These are phyloP conservation scores for Heteropelma amictum DNA, from an alignment of 2,888 invertebrate species.

Conservation along the genomic window DNA sequence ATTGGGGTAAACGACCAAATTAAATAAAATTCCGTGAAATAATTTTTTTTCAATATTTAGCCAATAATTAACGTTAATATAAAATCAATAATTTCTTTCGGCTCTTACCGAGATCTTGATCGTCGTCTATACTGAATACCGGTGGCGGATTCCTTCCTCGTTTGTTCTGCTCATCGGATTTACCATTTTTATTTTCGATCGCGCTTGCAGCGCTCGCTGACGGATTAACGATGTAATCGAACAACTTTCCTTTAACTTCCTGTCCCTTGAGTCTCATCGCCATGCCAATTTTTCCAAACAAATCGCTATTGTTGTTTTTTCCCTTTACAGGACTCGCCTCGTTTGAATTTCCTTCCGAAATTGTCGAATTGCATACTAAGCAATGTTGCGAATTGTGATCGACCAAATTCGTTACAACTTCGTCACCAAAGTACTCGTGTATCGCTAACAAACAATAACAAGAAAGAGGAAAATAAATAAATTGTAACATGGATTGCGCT, in stretches of 20 bases:
- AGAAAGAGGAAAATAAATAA: not conserved
- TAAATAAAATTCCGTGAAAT: no score
- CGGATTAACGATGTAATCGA: constrained; percentile 96
- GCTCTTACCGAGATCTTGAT: constrained; percentile 81
- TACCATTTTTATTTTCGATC: constrained; percentile 91
- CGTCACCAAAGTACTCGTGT: constrained; percentile 90
- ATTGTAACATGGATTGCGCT: not conserved
- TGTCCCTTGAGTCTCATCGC: constrained; percentile 95
- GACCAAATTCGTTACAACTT: constrained; percentile 88
- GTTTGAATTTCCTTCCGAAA: constrained; percentile 75
- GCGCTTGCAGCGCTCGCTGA: constrained; percentile 79
- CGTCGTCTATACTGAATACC: constrained; percentile 96
- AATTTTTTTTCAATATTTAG: no score
- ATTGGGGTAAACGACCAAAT: no score
- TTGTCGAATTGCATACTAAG: constrained; percentile 86
- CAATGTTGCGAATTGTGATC: constrained; percentile 91
- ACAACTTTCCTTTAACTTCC: constrained; percentile 93
- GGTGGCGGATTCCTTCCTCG: constrained; percentile 93
- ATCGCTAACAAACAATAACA: constrained; percentile 79
- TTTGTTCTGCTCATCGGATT: constrained; percentile 84
- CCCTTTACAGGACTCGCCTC: constrained; percentile 71
- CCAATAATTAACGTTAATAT: not conserved
- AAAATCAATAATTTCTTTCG: not conserved
- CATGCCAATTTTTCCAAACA: constrained; percentile 90
- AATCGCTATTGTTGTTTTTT: constrained; percentile 79